Evolutionary conservation across 2,113 vertebrate species (phyloP), one percentile per base, ranked within the genome.

Genomic region (Phyllostomus discolor): DNA sequence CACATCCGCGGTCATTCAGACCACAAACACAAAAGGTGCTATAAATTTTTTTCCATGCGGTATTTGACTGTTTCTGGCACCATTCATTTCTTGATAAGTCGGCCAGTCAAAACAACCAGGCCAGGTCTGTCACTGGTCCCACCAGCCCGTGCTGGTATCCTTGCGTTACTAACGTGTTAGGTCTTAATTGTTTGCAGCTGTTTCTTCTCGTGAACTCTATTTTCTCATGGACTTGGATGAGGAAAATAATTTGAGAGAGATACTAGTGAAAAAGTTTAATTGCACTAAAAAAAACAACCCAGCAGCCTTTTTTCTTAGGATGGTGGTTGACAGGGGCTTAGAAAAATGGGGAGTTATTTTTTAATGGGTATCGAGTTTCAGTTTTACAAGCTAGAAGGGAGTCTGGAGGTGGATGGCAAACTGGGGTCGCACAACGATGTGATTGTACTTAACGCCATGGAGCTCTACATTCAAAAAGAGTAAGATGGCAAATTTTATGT

Each of bases 1-100:
- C 96, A 94, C 94, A 62, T 97, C 92, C 83, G 43, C 72, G 54
- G 52, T 95, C 88, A 89, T 90, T 83, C 80, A 50, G 54, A 85
- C 95, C 28, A 24, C 93, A 87, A 70, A 85, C 88, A 94, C 94
- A 33, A 90, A 96, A 83, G 54, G 66, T 69, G 33, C 90, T 96
- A 72, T 94, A 95, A 97, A 95, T 88, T 95, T 95, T 85, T 92
- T 94, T 62, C 92, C 93, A 88, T 67, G 92, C 57, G n/a, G 50
- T 66, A 69, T 84, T 92, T 80, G 80, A 38, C 85, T 90, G 43
- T 22, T 87, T 86, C 31, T 46, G 38, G 76, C 95, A 69, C 84
- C 50, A 46, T 59, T 72, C 46, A 59, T 92, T 93, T 95, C 88
- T 91, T 50, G 79, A 91, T 94, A 95, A 97, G 35, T 78, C 95